A percentile compares a stretch with the other conserved stretches of the same genome.
Conservation (phyloP, 1,140 invertebrate genomes). For the Bilobella aurantiaca region DNA sequence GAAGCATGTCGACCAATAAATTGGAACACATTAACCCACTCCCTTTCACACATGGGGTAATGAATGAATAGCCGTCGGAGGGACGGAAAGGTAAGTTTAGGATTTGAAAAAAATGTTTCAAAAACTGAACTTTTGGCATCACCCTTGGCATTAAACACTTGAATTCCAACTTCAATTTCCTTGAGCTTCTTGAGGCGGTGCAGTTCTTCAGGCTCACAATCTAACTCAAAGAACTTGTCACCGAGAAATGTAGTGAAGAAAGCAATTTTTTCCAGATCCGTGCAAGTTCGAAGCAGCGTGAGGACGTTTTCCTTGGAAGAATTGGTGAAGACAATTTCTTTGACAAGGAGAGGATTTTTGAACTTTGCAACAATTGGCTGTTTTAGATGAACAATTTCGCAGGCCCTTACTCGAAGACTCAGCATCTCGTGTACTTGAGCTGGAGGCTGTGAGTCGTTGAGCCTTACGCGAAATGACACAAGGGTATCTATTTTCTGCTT, state of each 20-base stretch:
- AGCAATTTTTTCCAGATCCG: constrained; percentile 16
- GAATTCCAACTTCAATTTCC: constrained; percentile 21
- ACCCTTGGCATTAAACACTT: constrained; percentile 10
- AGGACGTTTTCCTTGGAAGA: constrained; percentile 12
- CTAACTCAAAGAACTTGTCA: constrained; percentile 14
- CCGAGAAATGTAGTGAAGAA: constrained; percentile 17
- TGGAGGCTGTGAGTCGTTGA: not conserved
- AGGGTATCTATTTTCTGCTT: constrained; percentile 19
- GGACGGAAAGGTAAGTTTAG: constrained; percentile 9
- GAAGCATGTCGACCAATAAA: constrained; percentile 12
- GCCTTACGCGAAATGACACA: constrained; percentile 8
- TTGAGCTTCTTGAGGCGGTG: constrained; percentile 16
- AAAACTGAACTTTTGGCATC: constrained; percentile 12
- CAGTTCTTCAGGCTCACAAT: not conserved
- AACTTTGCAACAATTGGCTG: constrained; percentile 13
- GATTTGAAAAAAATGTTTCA: constrained; percentile 19
- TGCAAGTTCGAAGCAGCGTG: constrained; percentile 13
- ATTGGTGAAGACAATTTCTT: constrained; percentile 23
- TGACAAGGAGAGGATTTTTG: constrained; percentile 18
- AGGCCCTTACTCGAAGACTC: constrained; percentile 15
- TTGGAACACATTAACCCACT: constrained; percentile 20
- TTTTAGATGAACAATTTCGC: constrained; percentile 12
- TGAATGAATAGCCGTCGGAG: constrained; percentile 10
- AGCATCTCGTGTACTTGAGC: constrained; percentile 1
- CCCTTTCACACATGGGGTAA: constrained; percentile 1